A percentile compares a stretch with the other conserved stretches of the same genome.
Conservation (phyloP, 2,113 vertebrate species). For the Pagrus major region DNA sequence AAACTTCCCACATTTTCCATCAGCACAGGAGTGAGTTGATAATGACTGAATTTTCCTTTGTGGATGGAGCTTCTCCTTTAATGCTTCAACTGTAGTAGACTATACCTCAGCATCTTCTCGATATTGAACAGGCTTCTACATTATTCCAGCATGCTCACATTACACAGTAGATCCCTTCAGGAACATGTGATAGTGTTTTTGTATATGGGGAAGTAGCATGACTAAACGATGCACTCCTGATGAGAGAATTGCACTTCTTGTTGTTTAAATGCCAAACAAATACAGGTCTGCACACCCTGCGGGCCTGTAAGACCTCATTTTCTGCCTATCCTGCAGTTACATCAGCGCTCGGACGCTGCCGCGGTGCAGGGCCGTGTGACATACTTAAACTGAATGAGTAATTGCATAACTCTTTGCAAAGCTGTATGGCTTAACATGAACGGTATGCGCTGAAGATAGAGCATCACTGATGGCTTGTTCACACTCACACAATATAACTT, state of each 20-base stretch:
- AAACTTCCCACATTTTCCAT: too few relatives aligned
- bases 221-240: slow-evolving; percentile 60
- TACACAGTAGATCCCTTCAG: slow-evolving; percentile 4
- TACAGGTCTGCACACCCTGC: slow-evolving; percentile 1
- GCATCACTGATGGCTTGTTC: slow-evolving; percentile 5
- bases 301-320: slow-evolving; percentile 22
- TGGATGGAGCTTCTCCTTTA: too few relatives aligned
- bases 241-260: slow-evolving; percentile 27
- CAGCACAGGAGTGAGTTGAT: too few relatives aligned
- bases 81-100: too few relatives aligned
- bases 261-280: slow-evolving; percentile 57
- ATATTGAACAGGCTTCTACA: background rate
- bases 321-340: slow-evolving; percentile 31
- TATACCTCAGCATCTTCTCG: background rate
- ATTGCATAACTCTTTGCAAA: slow-evolving; percentile 54
- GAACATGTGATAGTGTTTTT: slow-evolving; percentile 29
- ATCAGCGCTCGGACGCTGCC: slow-evolving; percentile 35
- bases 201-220: slow-evolving; percentile 34
- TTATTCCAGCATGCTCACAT: background rate
- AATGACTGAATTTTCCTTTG: too few relatives aligned
- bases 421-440: slow-evolving; percentile 16
- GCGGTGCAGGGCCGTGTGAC: slow-evolving; percentile 28
- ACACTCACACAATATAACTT: background rate
- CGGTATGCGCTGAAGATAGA: slow-evolving; percentile 11
- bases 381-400: slow-evolving; percentile 41